A percentile compares a stretch with the other conserved stretches of the same genome.
phyloP scores from a whole-genome alignment of 2,113 vertebrate genomes.

The Erinaceus europaeus region DNA sequence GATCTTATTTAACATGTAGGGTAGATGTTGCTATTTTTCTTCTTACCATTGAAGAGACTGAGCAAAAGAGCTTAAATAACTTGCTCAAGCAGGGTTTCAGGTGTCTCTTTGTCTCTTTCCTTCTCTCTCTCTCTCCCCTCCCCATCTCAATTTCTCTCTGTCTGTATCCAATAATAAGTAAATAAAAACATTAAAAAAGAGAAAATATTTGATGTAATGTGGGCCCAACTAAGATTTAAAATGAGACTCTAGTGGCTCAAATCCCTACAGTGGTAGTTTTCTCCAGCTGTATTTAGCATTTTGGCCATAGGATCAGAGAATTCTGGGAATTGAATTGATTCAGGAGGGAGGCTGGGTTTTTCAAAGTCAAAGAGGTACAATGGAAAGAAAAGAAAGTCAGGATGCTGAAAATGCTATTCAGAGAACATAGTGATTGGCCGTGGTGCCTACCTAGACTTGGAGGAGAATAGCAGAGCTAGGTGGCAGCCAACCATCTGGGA shows the following conservation, averaged over 20 bases:
- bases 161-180: no score
- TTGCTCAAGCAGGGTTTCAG: constrained; percentile 17
- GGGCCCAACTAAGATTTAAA: neutral
- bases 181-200: no score
- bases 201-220: neutral
- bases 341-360: neutral
- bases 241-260: constrained; percentile 1
- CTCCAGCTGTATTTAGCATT: no score
- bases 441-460: no score
- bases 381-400: neutral
- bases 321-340: constrained; percentile 8
- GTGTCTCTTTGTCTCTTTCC: no score
- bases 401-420: neutral
- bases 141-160: no score
- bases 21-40: neutral
- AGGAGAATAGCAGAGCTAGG: no score
- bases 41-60: no score
- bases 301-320: no score
- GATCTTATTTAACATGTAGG: constrained; percentile 20
- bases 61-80: constrained; percentile 1
- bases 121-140: no score
- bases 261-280: constrained; percentile 27
- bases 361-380: neutral
- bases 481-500: neutral
- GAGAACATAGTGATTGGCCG: neutral